phyloP scores from a whole-genome alignment of 2,797 vertebrate species.

The Sebastes matsubarae region DNA sequence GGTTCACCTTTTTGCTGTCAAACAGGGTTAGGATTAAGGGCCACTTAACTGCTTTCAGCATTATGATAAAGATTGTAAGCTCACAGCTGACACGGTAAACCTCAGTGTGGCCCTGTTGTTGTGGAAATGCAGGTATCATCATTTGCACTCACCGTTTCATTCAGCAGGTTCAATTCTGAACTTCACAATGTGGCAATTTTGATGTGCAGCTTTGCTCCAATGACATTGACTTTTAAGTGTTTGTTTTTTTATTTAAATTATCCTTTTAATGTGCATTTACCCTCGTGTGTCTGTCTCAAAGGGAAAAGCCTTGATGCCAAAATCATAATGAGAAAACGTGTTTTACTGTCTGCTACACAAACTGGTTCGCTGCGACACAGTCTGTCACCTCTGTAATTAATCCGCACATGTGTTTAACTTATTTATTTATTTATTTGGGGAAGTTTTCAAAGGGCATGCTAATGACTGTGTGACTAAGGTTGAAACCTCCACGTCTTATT shows the following conservation, averaged over 20 bases:
- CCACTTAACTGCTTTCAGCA: not conserved
- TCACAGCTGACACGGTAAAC: not conserved
- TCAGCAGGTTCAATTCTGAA: not conserved
- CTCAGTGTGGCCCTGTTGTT: not conserved
- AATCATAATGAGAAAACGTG: not conserved
- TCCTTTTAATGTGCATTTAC: not conserved
- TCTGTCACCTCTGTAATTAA: not conserved
- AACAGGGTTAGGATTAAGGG: not conserved
- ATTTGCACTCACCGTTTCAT: not conserved
- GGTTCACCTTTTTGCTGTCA: not conserved
- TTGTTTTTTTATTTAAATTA: slow-evolving; percentile 16
- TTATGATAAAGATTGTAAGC: not conserved
- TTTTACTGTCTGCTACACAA: not conserved
- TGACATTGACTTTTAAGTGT: slow-evolving; percentile 30
- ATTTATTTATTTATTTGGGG: not conserved
- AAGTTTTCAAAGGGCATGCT: not conserved
- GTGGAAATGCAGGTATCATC: not conserved
- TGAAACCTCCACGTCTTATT: not conserved
- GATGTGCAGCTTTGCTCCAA: slow-evolving; percentile 46
- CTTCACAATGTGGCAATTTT: not conserved
- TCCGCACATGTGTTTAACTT: not conserved
- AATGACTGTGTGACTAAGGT: not conserved
- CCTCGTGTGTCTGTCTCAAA: slow-evolving; percentile 1
- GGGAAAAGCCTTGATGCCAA: slow-evolving; percentile 16
- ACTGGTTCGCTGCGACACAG: not conserved